Base-by-base conservation (phyloP, 2,888 invertebrate species). In the Tigriopus californicus region DNA sequence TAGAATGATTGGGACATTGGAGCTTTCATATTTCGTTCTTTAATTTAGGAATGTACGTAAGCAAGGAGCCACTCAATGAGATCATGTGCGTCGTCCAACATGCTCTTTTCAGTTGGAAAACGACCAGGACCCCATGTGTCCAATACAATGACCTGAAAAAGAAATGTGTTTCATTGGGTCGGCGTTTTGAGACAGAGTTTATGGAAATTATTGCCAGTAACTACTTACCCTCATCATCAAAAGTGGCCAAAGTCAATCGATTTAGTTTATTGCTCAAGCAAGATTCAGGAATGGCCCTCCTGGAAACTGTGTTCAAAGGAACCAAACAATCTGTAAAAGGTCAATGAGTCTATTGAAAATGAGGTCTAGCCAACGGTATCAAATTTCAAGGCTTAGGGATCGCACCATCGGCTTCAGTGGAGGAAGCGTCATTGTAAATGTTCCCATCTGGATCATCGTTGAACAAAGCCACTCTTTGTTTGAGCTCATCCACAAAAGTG, bases 41-140 rank as follows among this genome's bases (percentile, higher is more conserved):
- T 33, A 33, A 33, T 33, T 33, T 33, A 33, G 33, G 33, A 33
- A 33, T 33, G 33, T 33, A 8, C 55, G 41, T 6, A 41, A 42
- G 20, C 54, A 42, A 54, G 44, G 41, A 41, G 41, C 41, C 18
- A 18, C 41, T 13, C 41, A 44, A 55, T 42, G 44, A 20, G 20
- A 44, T 55, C 55, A 55, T 44, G 44, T 22, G n/a, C 41, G 44
- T 20, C 25, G 41, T 55, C 25, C 25, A 33, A 55, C 55, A 6
- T 41, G 44, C 55, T 44, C 55, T 11, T 44, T 48, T 70, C 65
- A 72, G 65, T 70, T 75, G 65, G 74, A 74, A 71, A 83, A 81
- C 41, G 81, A 80, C 80, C 82, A 80, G 62, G 88, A 88, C 42
- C 89, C 88, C 74, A 85, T 86, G 67, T 87, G 86, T 41, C 86